A percentile compares a stretch with the other conserved stretches of the same genome.
phyloP scores from a whole-genome alignment of 2,888 invertebrate species.

The Busseola fusca region DNA sequence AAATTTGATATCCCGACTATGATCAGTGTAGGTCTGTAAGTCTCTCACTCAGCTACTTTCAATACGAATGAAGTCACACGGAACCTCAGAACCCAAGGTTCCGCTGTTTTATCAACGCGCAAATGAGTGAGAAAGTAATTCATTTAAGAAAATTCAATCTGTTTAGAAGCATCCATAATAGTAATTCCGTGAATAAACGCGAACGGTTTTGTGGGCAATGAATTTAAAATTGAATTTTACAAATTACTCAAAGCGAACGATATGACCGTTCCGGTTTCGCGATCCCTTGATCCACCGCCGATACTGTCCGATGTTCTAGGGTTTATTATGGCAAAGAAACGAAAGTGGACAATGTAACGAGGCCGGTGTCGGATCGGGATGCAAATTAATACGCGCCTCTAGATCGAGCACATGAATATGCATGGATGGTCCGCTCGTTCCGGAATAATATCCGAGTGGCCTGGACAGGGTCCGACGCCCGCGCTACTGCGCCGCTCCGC shows the following conservation, averaged over 20 bases:
- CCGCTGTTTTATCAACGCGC: conserved; percentile 8
- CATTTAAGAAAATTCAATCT: conserved; percentile 28
- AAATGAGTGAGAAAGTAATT: conserved; percentile 39
- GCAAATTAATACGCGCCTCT: conserved; percentile 88
- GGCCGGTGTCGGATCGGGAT: conserved; percentile 80
- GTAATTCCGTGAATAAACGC: conserved; percentile 47
- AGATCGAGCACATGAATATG: conserved; percentile 86
- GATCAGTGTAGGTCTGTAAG: conserved; percentile 20
- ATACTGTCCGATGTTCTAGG: conserved; percentile 65
- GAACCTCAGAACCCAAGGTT: neutral
- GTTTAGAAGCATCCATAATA: conserved; percentile 44
- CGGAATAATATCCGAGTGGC: conserved; percentile 83
- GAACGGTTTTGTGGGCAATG: conserved; percentile 52
- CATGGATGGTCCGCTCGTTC: conserved; percentile 78
- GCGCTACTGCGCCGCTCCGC: conserved; percentile 38
- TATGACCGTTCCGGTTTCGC: conserved; percentile 70
- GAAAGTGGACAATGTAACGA: conserved; percentile 81
- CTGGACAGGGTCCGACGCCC: conserved; percentile 62
- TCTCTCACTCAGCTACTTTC: conserved; percentile 10
- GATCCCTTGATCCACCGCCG: conserved; percentile 72
- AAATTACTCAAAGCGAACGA: conserved; percentile 62
- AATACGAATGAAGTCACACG: conserved; percentile 16
- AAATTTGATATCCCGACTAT: conserved; percentile 31
- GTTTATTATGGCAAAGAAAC: conserved; percentile 79
- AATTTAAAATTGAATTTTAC: conserved; percentile 58